Base-by-base conservation (phyloP, 2,113 vertebrate species). In the Oriolus oriolus region DNA sequence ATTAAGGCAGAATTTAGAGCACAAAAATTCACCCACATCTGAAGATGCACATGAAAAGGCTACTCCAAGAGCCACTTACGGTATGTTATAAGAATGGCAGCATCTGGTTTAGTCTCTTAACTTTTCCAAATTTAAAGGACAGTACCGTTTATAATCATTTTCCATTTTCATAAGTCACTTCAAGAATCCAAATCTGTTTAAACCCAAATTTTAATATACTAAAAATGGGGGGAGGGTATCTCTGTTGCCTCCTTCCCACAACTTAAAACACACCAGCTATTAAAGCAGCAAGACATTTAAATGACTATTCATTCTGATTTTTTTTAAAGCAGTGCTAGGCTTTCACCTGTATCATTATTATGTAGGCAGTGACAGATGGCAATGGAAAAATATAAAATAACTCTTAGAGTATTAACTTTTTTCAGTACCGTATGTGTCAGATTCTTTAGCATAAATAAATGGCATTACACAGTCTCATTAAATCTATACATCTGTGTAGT, bases 401-500 rank as follows among this genome's bases (percentile, higher is more conserved):
- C 93, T 96, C 96, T 96, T 86, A 87, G 93, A 96, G 93, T 97
- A 95, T 96, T 96, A 96, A 96, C 94, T 97, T 97, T 96, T 96
- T 97, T 97, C 93, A 93, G 95, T 94, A 84, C 95, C 84, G 88
- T 96, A 95, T 96, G 93, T 97, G 96, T 93, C 96, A 97, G 92
- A 91, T 89, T 96, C 96, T 96, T 97, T 97, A 96, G 97, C 95
- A 97, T 96, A 97, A 97, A 97, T 96, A 97, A 97, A 97, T 93
- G 96, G 95, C 97, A 97, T 96, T 95, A 87, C 95, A 97, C 84
- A 93, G 94, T 93, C 97, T 97, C 97, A 97, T 97, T 97, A 97
- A 97, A 97, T 97, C 97, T 96, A 97, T 97, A 96, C 97, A 97
- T 97, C 97, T 97, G 96, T 97, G 97, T 93, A 97, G 95, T 95